phyloP scores from a whole-genome alignment of 1,140 invertebrate genomes.

The Hypsibius dujardini region DNA sequence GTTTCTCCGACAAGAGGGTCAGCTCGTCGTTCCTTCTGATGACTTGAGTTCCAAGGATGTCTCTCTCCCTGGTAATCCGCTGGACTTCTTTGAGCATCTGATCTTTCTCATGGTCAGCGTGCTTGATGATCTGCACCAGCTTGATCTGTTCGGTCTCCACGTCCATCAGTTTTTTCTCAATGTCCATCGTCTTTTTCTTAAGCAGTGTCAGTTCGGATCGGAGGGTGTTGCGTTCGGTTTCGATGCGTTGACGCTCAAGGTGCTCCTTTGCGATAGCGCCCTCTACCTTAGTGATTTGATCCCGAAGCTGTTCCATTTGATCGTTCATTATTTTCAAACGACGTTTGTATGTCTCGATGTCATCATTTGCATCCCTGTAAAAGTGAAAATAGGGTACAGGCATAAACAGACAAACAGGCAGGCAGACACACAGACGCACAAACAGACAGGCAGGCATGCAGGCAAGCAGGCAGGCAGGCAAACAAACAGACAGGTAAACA shows the following conservation, averaged over 20 bases:
- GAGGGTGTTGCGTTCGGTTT: slow-evolving; percentile 50
- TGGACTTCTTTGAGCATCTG: slow-evolving; percentile 18
- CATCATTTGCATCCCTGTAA: slow-evolving; percentile 9
- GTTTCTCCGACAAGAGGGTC: slow-evolving; percentile 48
- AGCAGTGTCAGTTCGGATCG: slow-evolving; percentile 36
- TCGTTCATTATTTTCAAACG: slow-evolving; percentile 45
- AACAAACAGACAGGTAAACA: too few relatives aligned
- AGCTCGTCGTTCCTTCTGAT: slow-evolving; percentile 56
- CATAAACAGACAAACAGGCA: too few relatives aligned
- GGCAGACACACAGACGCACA: too few relatives aligned
- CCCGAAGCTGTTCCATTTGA: slow-evolving; percentile 50
- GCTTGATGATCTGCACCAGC: slow-evolving; percentile 32
- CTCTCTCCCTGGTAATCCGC: slow-evolving; percentile 31
- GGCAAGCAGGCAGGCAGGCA: too few relatives aligned
- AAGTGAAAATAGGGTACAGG: not conserved
- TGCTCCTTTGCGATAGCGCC: slow-evolving; percentile 44
- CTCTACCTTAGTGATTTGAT: slow-evolving; percentile 49
- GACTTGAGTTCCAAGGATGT: slow-evolving; percentile 53
- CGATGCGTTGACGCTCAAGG: slow-evolving; percentile 42
- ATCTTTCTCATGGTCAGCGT: not conserved
- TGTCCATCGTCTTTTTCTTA: slow-evolving; percentile 34
- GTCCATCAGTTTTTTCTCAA: slow-evolving; percentile 39
- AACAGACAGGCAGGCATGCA: too few relatives aligned
- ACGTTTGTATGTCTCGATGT: slow-evolving; percentile 21
- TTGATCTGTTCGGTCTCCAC: slow-evolving; percentile 41